Evolutionary conservation across 1,140 invertebrate genomes (phyloP), one percentile per base, ranked within the genome.

Genomic region (Sinella curviseta): DNA sequence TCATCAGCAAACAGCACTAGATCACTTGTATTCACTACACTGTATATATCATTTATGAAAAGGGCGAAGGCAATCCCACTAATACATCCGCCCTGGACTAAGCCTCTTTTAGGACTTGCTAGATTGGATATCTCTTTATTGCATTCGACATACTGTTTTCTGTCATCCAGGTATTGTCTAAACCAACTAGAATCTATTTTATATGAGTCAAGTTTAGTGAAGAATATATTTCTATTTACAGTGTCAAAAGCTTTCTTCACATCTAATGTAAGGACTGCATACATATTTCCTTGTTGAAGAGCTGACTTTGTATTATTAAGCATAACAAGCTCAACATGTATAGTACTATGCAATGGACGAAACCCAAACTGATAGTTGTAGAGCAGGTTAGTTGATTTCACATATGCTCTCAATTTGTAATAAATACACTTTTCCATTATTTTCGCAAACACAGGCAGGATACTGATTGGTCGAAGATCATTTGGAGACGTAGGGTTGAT

Each of bases 241-340:
- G 16, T 73, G 20, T 80, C 79, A 74, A 74, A 80, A 1, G 79
- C 79, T 57, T 80, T 80, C 2, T 24, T 26, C 1, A 80, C 14
- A 48, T 80, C 79, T 3, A 80, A 33, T 2, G 79, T 36, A 26
- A 80, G 0, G 0, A 75, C 2, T 31, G 28, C 65, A 31, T 1
- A 30, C 3, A 31, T 14, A 30, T 33, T 30, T 12, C 65, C 26
- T 31, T 12, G 8, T 8, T n/a, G 3, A 65, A 70, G 3, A 31
- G 31, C n/a, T 4, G 3, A 12, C 24, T 33, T 30, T 16, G 24
- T n/a, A 17, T 16, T 30, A 33, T 70, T 70, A 17, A 31, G 2
- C 12, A 31, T 12, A 70, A 31, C 1, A 33, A 70, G 31, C 24
- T 70, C 28, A 70, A 8, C 26, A 16, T 70, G 65, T 70, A 31